Evolutionary conservation across 2,888 invertebrate genomes (phyloP), one percentile per base, ranked within the genome.

Genomic region (Amaurobius ferox): DNA sequence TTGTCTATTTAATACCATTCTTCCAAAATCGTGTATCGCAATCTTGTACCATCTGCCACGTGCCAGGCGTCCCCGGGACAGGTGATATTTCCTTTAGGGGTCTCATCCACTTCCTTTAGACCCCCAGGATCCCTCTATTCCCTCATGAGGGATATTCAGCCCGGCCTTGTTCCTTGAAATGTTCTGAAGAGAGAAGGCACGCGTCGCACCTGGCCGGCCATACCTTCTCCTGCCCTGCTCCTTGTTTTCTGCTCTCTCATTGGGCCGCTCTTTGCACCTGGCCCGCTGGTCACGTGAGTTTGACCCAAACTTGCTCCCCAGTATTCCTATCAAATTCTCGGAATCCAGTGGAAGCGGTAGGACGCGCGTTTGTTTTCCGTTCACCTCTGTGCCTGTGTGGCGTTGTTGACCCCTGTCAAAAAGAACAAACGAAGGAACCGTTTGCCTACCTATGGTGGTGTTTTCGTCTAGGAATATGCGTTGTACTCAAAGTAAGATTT

Each of bases 201-300:
- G 83, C 83, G 83, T 71, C 77, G 68, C 83, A 83, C 83, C 83
- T 83, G 83, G 83, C 77, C 19, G 13, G 30, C 55, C n/a, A 32
- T 16, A 13, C 62, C 64, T 30, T 67, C 67, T 73, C 32, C 28
- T 13, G 26, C n/a, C 16, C 67, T 73, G 26, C 28, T 13, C 11
- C n/a, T 6, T 16, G 1, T 74, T 74, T 64, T n/a, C 32, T 29
- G 44, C 62, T 64, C 39, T 40, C 44, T 32, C n/a, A 81, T 81
- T 81, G 76, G 81, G 39, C 73, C 32, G 16, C 26, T 19, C n/a
- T 13, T 0, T n/a, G 39, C 83, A 83, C 71, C 77, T 83, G 83
- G 83, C 35, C 73, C 61, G 62, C 66, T 67, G 73, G 80, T 81
- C 83, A 83, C 83, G 83, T 83, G 83, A 76, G 28, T 19, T 62